These are phyloP conservation scores for Falco naumanni DNA, from an alignment of 2,797 vertebrate genomes.

Conservation along the genomic window DNA sequence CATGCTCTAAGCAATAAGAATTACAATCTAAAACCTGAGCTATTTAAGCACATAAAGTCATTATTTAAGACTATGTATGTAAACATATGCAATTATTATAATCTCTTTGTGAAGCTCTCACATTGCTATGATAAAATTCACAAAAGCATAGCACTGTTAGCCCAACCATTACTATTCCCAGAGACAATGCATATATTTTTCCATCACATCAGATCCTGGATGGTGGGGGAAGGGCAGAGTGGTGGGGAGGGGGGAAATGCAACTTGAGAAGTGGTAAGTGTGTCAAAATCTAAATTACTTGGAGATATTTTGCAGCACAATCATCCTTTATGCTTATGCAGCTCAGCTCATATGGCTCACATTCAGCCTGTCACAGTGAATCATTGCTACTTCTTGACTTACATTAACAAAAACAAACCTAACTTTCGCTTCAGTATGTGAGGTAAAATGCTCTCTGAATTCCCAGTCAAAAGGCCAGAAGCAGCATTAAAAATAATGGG, in stretches of 20 bases:
- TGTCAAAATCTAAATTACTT: constrained; percentile 51
- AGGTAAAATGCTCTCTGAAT: constrained; percentile 15
- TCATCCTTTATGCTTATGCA: constrained; percentile 50
- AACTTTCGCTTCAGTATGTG: constrained; percentile 5
- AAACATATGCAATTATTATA: accelerated
- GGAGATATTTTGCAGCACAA: constrained; percentile 54
- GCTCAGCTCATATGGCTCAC: constrained; percentile 58
- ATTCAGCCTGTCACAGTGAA: constrained; percentile 70
- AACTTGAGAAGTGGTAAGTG: constrained; percentile 47
- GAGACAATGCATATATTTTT: constrained; percentile 54
- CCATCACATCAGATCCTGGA: constrained; percentile 26
- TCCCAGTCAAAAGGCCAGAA: constrained; percentile 35
- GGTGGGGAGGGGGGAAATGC: not conserved
- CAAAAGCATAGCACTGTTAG: not conserved
- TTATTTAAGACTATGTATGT: not conserved
- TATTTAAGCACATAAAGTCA: not conserved
- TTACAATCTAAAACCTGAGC: not conserved
- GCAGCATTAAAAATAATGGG: not conserved
- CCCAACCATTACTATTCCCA: not conserved
- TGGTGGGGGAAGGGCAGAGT: constrained; percentile 20
- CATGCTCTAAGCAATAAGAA: accelerated
- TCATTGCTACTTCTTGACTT: constrained; percentile 60
- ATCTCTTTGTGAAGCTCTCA: not conserved
- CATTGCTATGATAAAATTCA: not conserved
- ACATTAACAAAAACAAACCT: constrained; percentile 62